Percentiles rank a stretch among this genome's conserved stretches.
These are phyloP conservation scores for Pogonomyrmex californicus DNA, from an alignment of 1,140 invertebrate species.

Conservation along the genomic window DNA sequence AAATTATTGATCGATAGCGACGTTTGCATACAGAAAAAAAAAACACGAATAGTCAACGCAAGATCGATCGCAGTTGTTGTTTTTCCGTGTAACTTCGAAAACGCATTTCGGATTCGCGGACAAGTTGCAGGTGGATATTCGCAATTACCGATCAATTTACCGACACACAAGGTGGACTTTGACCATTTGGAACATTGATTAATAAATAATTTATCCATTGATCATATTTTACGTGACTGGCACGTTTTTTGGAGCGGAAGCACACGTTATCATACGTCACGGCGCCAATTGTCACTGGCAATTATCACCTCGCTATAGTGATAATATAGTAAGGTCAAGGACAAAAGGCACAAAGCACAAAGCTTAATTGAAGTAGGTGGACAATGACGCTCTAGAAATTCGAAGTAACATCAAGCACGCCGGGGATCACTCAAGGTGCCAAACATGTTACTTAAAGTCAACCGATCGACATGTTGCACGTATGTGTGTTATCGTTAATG, in stretches of 20 bases:
- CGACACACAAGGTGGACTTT: not conserved
- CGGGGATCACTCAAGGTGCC: not conserved
- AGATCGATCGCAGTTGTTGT: not conserved
- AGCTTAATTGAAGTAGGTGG: conserved; percentile 3
- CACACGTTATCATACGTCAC: too few relatives aligned
- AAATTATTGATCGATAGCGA: not conserved
- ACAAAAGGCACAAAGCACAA: not conserved
- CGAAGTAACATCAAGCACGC: not conserved
- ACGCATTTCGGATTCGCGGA: not conserved
- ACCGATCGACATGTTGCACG: not conserved
- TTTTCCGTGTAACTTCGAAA: not conserved
- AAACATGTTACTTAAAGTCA: conserved; percentile 15
- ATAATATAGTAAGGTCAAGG: conserved; percentile 8
- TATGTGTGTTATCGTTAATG: not conserved
- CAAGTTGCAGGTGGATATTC: not conserved
- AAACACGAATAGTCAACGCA: not conserved
- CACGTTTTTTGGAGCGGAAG: not conserved
- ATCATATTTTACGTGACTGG: not conserved
- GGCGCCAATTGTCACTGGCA: not conserved
- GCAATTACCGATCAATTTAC: not conserved
- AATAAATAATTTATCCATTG: not conserved
- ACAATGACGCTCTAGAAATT: not conserved
- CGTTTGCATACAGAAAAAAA: not conserved
- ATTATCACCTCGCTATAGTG: conserved; percentile 1
- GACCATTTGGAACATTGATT: not conserved